These are phyloP conservation scores for Lagocephalus sceleratus DNA, from an alignment of 2,797 vertebrate species.

Conservation along the genomic window DNA sequence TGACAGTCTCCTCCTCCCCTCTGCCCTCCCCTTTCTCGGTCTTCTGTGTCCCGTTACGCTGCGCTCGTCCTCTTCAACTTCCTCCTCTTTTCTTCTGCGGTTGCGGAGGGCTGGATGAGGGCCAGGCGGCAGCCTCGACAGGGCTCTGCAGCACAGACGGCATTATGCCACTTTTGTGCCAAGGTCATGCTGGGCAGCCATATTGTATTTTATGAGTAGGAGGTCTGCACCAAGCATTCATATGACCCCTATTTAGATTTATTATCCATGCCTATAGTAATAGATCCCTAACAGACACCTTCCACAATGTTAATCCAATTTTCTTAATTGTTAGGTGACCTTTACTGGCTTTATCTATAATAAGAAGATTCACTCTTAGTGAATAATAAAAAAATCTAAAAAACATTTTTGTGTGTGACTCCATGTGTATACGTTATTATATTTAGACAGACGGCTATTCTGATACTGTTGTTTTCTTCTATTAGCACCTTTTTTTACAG, in stretches of 20 bases:
- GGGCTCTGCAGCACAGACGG: slow-evolving; percentile 76
- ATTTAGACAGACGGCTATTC: slow-evolving; percentile 24
- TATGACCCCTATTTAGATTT: slow-evolving; percentile 66
- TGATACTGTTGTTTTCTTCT: slow-evolving; percentile 22
- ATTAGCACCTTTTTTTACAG: slow-evolving; percentile 49
- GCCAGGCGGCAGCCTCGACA: slow-evolving; percentile 61
- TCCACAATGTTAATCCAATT: slow-evolving; percentile 34
- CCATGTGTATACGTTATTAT: not conserved
- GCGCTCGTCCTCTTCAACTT: slow-evolving; percentile 6
- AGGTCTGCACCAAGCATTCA: slow-evolving; percentile 66
- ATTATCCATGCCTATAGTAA: slow-evolving; percentile 53
- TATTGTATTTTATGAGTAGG: slow-evolving; percentile 80
- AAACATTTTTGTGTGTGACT: not conserved
- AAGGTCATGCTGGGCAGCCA: slow-evolving; percentile 79
- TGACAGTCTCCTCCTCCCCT: slow-evolving; percentile 37
- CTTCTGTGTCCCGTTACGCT: slow-evolving; percentile 1
- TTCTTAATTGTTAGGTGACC: slow-evolving; percentile 4
- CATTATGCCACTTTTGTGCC: slow-evolving; percentile 67
- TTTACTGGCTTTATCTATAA: slow-evolving; percentile 16
- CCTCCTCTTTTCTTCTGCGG: slow-evolving; percentile 20
- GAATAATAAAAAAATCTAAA: too few species aligned
- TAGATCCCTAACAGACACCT: slow-evolving; percentile 28
- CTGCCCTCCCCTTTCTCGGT: slow-evolving; percentile 24
- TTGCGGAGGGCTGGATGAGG: slow-evolving; percentile 56
- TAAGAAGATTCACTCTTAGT: too few species aligned